Percentiles rank a stretch among this genome's conserved stretches.
phyloP scores from a whole-genome alignment of 2,888 invertebrate species.

The Vannuccia rotundouncinata region DNA sequence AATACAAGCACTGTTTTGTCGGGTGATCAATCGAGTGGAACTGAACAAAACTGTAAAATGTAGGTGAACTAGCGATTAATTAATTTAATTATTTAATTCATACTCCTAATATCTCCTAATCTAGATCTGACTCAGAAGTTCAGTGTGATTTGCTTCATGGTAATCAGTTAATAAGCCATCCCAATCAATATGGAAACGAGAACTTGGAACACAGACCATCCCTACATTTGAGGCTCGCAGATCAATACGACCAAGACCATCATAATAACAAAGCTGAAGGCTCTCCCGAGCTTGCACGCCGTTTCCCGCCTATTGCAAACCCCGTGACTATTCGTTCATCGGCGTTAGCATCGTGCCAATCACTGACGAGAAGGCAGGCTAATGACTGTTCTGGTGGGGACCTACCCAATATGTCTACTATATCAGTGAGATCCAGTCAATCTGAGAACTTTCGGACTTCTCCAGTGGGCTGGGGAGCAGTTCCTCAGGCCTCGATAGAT shows the following conservation, averaged over 20 bases:
- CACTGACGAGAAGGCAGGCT: not conserved
- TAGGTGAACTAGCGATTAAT: no score
- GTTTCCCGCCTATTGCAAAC: not conserved
- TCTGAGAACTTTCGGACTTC: not conserved
- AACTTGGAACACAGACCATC: no score
- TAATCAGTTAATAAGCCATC: no score
- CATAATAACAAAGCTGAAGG: not conserved
- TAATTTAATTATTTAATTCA: no score
- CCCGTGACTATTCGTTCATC: not conserved
- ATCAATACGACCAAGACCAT: not conserved
- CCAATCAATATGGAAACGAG: no score
- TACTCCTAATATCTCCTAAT: no score
- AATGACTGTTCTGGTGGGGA: no score
- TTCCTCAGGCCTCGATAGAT: not conserved
- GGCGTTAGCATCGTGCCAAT: not conserved
- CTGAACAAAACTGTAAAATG: no score
- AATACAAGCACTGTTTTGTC: constrained; percentile 27
- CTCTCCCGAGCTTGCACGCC: not conserved
- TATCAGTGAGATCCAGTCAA: not conserved
- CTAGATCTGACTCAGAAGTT: no score
- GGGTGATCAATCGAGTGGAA: not conserved
- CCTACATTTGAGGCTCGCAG: no score
- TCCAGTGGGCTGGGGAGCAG: not conserved
- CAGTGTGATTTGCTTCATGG: no score
- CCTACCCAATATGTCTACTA: not conserved